Percentiles rank a stretch among this genome's conserved stretches.
Evolutionary conservation across 2,888 invertebrate genomes (phyloP).

Genomic region (Willowsia nigromaculata): DNA sequence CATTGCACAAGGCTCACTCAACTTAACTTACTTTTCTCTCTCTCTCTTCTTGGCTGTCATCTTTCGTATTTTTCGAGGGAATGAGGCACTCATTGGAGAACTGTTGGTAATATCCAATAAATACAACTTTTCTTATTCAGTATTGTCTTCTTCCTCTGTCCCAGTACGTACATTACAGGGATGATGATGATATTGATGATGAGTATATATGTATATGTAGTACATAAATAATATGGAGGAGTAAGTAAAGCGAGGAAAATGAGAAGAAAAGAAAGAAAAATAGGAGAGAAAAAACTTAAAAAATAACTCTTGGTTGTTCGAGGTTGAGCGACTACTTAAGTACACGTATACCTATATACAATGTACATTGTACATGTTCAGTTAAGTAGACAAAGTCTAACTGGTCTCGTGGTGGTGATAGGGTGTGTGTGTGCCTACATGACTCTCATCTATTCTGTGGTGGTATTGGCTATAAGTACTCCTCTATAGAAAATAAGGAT

Average conservation of each 20-base stretch:
- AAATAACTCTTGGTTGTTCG: not conserved
- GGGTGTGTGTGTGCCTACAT: not conserved
- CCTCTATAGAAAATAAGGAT: not conserved
- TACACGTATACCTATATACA: not conserved
- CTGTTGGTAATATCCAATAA: not conserved
- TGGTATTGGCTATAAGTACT: slow-evolving; percentile 8
- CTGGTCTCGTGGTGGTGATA: slow-evolving; percentile 5
- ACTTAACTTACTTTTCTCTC: slow-evolving; percentile 29
- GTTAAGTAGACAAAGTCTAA: slow-evolving; percentile 25
- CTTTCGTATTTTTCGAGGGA: not conserved
- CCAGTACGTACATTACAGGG: not conserved
- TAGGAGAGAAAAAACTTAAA: not conserved
- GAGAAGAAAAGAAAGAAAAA: not conserved
- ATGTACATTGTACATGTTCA: not conserved
- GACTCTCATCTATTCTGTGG: slow-evolving; percentile 11
- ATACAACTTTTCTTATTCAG: not conserved
- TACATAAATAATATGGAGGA: not conserved
- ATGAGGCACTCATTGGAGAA: not conserved
- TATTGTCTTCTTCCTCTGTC: not conserved
- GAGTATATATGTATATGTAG: not conserved
- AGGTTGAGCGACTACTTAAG: not conserved
- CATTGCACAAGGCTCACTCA: slow-evolving; percentile 21
- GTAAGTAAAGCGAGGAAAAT: not conserved
- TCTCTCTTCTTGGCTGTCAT: slow-evolving; percentile 9
- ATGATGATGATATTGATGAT: not conserved